Conservation (phyloP, 2,113 vertebrate species). For the Lepus timidus region DNA sequence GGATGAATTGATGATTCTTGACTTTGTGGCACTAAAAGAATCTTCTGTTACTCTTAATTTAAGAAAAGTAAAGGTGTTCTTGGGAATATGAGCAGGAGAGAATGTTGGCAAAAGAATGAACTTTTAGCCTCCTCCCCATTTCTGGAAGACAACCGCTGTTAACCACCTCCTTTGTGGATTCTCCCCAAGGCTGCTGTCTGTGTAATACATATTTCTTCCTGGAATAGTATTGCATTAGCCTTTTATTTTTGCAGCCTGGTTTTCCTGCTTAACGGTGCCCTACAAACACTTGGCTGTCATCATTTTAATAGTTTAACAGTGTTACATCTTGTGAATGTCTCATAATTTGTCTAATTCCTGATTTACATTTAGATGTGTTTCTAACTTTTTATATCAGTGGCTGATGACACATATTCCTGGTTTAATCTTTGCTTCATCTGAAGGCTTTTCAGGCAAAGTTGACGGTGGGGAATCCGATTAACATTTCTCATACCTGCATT, state of each 20-base stretch:
- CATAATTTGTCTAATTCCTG: not conserved
- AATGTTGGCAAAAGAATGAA: not conserved
- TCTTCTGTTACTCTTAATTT: not conserved
- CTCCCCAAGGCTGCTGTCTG: accelerated
- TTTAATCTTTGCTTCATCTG: not conserved
- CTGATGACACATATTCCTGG: not conserved
- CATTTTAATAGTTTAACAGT: not conserved
- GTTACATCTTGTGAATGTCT: not conserved
- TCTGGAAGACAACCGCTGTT: not conserved
- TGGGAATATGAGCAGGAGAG: not conserved
- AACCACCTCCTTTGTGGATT: not conserved
- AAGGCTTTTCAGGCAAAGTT: not conserved
- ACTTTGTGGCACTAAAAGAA: not conserved
- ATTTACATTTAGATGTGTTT: not conserved
- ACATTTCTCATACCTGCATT: not conserved
- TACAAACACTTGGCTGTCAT: not conserved
- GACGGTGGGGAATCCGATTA: not conserved
- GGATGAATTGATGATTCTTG: not conserved
- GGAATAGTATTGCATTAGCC: not conserved
- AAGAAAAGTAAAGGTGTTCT: not conserved
- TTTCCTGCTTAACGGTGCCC: not conserved
- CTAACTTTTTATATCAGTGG: not conserved
- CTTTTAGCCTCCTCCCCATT: not conserved
- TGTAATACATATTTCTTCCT: not conserved
- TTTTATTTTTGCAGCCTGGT: not conserved